A percentile compares a stretch with the other conserved stretches of the same genome.
These are phyloP conservation scores for Sylvilagus floridanus DNA, from an alignment of 2,797 vertebrate species.

Conservation along the genomic window DNA sequence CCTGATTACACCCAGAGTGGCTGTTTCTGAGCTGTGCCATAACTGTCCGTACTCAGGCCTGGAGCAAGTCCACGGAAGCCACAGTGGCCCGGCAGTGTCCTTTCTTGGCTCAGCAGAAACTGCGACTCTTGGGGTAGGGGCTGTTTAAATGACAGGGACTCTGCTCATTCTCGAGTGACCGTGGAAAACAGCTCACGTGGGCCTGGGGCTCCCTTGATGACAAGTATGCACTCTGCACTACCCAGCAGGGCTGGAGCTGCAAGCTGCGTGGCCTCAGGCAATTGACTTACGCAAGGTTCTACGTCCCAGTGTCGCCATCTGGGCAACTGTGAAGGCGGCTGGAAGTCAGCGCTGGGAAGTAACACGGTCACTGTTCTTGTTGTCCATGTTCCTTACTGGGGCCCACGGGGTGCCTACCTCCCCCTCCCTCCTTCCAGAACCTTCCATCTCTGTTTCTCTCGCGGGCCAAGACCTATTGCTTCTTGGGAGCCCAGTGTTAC, in stretches of 20 bases:
- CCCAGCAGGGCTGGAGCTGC: accelerated
- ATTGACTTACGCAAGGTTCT: background rate
- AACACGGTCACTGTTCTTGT: background rate
- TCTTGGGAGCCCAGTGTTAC: too few relatives aligned
- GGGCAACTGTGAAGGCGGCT: background rate
- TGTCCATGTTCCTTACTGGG: background rate
- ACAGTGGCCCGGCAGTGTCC: background rate
- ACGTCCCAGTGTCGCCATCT: background rate
- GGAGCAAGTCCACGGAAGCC: conserved; percentile 4
- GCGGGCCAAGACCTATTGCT: background rate
- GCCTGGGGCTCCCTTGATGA: background rate
- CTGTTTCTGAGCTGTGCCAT: conserved; percentile 29
- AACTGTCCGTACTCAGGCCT: conserved; percentile 12
- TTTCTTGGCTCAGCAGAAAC: background rate
- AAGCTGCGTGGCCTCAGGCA: background rate
- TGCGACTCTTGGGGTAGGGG: too few relatives aligned
- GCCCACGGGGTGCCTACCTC: background rate
- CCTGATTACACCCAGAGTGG: conserved; percentile 67
- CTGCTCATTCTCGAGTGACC: background rate
- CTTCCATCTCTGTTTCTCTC: background rate
- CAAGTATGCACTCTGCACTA: background rate
- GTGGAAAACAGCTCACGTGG: too few relatives aligned
- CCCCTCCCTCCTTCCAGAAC: background rate
- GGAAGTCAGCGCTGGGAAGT: background rate
- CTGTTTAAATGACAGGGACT: accelerated